Conservation (phyloP, 2,113 vertebrate genomes). For the Chlamydotis undulata region DNA sequence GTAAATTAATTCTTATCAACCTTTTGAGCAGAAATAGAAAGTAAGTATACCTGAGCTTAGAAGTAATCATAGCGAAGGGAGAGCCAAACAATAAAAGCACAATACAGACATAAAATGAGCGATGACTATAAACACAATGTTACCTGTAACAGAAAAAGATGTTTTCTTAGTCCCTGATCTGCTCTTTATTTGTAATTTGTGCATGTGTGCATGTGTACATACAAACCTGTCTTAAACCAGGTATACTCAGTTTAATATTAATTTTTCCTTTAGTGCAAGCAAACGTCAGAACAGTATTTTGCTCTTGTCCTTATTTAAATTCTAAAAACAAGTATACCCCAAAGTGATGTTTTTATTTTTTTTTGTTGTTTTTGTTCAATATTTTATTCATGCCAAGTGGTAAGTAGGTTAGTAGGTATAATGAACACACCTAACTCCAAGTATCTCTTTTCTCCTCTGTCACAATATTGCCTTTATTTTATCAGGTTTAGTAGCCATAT, state of each 20-base stretch:
- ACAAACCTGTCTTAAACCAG: background rate
- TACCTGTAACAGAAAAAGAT: background rate
- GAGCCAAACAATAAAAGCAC: background rate
- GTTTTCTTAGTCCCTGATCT: background rate
- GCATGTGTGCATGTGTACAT: background rate
- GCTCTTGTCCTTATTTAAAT: background rate
- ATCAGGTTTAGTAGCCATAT: background rate
- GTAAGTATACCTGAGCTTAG: background rate
- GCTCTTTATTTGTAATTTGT: background rate
- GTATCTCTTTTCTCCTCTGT: background rate
- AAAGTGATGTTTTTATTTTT: background rate
- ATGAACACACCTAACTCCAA: background rate
- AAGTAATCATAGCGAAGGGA: background rate
- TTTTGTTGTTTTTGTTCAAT: background rate
- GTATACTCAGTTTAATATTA: background rate
- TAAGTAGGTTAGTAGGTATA: conserved; percentile 33
- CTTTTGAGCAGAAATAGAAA: background rate
- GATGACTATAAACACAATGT: background rate
- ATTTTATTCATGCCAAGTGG: conserved; percentile 33
- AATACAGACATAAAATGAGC: background rate
- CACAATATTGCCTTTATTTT: background rate
- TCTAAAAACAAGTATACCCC: background rate
- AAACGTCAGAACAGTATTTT: background rate
- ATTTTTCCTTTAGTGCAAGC: background rate
- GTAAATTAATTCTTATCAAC: background rate